Conservation (phyloP, 2,113 vertebrate genomes). For the Clinocottus analis region DNA sequence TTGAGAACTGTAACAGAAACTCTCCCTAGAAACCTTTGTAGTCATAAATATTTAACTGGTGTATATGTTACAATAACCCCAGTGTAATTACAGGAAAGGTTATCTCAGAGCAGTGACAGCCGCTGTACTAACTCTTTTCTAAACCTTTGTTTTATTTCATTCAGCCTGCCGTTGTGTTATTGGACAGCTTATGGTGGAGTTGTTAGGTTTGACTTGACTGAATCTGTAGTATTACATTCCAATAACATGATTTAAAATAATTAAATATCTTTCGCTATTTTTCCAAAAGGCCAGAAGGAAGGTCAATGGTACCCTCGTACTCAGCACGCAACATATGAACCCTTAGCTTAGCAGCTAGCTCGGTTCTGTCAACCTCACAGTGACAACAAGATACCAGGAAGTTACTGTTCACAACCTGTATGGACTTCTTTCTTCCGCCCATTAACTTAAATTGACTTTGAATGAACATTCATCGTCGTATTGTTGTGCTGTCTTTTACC, state of each 20-base stretch:
- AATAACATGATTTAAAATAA: no score
- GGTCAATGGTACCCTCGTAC: neutral
- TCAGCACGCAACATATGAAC: neutral
- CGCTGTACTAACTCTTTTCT: neutral
- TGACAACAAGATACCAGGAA: neutral
- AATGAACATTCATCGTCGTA: conserved; percentile 5
- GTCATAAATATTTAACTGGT: conserved; percentile 10
- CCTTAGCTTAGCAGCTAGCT: neutral
- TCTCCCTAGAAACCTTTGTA: conserved; percentile 3
- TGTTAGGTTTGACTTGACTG: neutral
- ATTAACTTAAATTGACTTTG: neutral
- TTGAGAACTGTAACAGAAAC: conserved; percentile 32
- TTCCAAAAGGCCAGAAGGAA: conserved; percentile 2
- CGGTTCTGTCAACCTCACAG: neutral
- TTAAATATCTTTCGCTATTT: conserved; percentile 1
- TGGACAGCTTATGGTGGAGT: neutral
- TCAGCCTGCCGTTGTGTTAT: neutral
- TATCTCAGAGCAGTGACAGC: conserved; percentile 5
- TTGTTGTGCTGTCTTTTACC: conserved; percentile 27
- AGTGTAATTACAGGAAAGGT: neutral
- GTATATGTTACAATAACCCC: neutral
- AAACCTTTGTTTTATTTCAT: neutral
- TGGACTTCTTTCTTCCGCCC: neutral
- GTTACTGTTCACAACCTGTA: neutral
- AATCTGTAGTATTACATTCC: neutral